phyloP scores from a whole-genome alignment of 2,888 invertebrate genomes.

The Mystacides longicornis region DNA sequence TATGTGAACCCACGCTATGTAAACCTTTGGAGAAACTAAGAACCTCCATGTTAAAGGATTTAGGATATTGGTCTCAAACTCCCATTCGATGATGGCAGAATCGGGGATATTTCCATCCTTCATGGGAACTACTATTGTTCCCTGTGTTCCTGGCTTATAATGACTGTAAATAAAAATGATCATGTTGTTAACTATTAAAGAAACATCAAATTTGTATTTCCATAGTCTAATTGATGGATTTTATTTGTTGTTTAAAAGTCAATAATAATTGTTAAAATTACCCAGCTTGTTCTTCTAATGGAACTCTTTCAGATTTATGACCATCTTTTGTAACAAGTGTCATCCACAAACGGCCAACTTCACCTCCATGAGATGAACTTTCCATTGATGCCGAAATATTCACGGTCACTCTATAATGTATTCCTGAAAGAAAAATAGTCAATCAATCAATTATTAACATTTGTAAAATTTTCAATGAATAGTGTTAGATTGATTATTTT shows the following conservation, averaged over 20 bases:
- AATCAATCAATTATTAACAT: background rate
- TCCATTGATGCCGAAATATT: slow-evolving; percentile 66
- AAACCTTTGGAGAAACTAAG: slow-evolving; percentile 64
- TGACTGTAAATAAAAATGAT: slow-evolving; percentile 28
- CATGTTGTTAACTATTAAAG: slow-evolving; percentile 31
- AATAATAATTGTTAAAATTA: slow-evolving; percentile 29
- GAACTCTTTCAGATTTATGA: slow-evolving; percentile 53
- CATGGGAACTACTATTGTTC: slow-evolving; percentile 61
- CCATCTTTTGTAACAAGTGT: slow-evolving; percentile 56
- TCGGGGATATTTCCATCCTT: slow-evolving; percentile 55
- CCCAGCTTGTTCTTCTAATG: slow-evolving; percentile 46
- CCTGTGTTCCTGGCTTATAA: slow-evolving; percentile 66
- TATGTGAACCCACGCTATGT: slow-evolving; percentile 62
- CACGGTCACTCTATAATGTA: slow-evolving; percentile 70
- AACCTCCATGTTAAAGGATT: slow-evolving; percentile 82
- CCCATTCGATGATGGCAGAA: slow-evolving; percentile 68
- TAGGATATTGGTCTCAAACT: slow-evolving; percentile 67
- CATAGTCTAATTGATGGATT: background rate
- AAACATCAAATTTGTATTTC: background rate
- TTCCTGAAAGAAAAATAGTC: slow-evolving; percentile 47
- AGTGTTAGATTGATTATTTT: background rate
- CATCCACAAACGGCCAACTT: slow-evolving; percentile 65
- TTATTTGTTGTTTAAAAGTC: background rate
- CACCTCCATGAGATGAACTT: slow-evolving; percentile 67
- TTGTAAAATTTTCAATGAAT: background rate